Evolutionary conservation across 2,888 invertebrate species (phyloP), one percentile per base, ranked within the genome.

Genomic region (Antitype chi): DNA sequence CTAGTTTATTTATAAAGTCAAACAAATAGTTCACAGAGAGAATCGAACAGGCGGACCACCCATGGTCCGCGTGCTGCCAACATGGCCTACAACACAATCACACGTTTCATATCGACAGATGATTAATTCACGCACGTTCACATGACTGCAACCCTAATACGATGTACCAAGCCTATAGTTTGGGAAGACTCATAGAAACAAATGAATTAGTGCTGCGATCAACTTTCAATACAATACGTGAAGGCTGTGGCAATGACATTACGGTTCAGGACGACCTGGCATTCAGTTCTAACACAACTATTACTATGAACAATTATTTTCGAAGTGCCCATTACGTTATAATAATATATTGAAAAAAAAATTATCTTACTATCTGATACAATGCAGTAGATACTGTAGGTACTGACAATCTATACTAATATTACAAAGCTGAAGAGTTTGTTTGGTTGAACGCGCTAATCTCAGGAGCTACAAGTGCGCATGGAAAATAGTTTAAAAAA

Each of bases 191-290:
- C 5, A 67, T 32, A 23, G 49, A 70, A 67, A 38, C 76, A 80
- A 67, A 80, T 62, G 66, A 78, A 72, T 76, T 52, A 62, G 74
- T 69, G 63, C 57, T 76, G 67, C 60, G 76, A 68, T 80, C 69
- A 73, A 73, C 64, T 71, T 74, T 82, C 68, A 76, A 84, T 25
- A 28, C 32, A 75, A 70, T 43, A 74, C 68, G 52, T 62, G 79
- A 88, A 90, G 90, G 90, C 68, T 84, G 60, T 32, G 89, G 80
- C 90, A 90, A 85, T 90, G 90, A 89, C 89, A 89, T 90, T 89
- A 89, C 28, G 53, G 73, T 81, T 47, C 78, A 63, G 76, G 72
- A 81, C 47, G 74, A 82, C 63, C 84, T 81, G 81, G 75, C 84
- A 81, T 86, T 85, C 74, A 57, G 25, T n/a, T 79, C 66, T 59